A percentile compares a stretch with the other conserved stretches of the same genome.
phyloP scores from a whole-genome alignment of 2,113 vertebrate genomes.

The Macquaria ambigua region DNA sequence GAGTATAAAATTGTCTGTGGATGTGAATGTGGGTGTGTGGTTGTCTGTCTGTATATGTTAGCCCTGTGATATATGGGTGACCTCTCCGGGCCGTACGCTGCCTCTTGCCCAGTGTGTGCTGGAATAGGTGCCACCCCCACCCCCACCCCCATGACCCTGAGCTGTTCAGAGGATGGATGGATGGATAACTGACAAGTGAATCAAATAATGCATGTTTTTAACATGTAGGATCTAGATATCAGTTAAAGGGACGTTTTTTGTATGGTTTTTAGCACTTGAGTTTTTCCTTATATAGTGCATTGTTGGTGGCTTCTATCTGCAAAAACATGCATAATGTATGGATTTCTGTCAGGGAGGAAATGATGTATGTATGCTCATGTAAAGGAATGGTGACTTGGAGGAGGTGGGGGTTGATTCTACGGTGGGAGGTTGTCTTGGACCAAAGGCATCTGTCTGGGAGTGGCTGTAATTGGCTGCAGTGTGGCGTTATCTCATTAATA shows the following conservation, averaged over 20 bases:
- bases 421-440: conserved; percentile 76
- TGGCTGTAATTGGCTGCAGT: conserved; percentile 85
- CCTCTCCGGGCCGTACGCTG: background rate
- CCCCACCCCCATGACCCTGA: background rate
- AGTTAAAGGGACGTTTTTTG: background rate
- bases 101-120: background rate
- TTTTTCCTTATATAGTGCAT: background rate
- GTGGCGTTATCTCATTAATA: conserved; percentile 84
- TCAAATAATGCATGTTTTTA: conserved; percentile 33
- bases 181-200: conserved; percentile 25
- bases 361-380: conserved; percentile 64
- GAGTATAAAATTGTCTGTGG: background rate
- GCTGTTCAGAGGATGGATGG: conserved; percentile 15
- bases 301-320: conserved; percentile 18
- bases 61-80: background rate
- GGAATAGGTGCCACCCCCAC: background rate
- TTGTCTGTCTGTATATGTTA: conserved; percentile 4
- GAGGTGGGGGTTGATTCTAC: conserved; percentile 50
- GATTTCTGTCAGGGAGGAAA: conserved; percentile 60
- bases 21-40: background rate
- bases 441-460: conserved; percentile 82
- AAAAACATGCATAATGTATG: conserved; percentile 52
- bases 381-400: conserved; percentile 49
- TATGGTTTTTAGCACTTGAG: background rate
- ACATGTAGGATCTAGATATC: background rate